Base-by-base conservation (phyloP, 2,797 vertebrate genomes). In the Acipenser transmontanus region DNA sequence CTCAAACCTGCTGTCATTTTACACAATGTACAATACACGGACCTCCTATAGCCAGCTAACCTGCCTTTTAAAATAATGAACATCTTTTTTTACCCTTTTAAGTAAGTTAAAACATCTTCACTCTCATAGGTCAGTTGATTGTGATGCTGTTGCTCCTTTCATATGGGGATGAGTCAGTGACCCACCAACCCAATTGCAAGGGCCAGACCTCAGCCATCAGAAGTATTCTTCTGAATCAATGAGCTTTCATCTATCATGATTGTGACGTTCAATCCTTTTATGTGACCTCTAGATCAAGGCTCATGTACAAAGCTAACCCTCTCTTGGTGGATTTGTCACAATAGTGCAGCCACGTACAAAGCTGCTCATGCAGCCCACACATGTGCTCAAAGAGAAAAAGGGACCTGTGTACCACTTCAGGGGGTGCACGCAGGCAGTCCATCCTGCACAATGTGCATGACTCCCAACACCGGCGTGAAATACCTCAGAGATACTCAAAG, bases 91-190 rank as follows among this genome's bases (percentile, higher is more conserved):
- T 34, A 34, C 34, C 34, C 34, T 34, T 34, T 34, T 34, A 34
- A 34, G 34, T 34, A 34, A 34, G 34, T 34, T 34, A 34, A 34
- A 34, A 51, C 67, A 57, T 61, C 66, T 64, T 56, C 61, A 59
- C 47, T 47, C 59, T 47, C 50, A 7, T 12, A 48, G 59, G 56
- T 50, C 47, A 69, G 57, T 61, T 17, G 8, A 64, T 66, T 70
- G 61, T 71, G 67, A 68, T 63, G 67, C 65, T 64, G 68, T 68
- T 63, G 57, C 68, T 66, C 63, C 74, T 74, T 74, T 65, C 69
- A 72, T 70, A 63, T 63, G 59, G 57, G 57, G 57, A 63, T 83
- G 76, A 83, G 69, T 82, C 77, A 78, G 61, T 79, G 73, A 68
- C 52, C 34, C 11, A 66, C 66, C 72, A 71, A 76, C 74, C 71